Evolutionary conservation across 2,888 invertebrate genomes (phyloP).

Genomic region (Netelia virgata): DNA sequence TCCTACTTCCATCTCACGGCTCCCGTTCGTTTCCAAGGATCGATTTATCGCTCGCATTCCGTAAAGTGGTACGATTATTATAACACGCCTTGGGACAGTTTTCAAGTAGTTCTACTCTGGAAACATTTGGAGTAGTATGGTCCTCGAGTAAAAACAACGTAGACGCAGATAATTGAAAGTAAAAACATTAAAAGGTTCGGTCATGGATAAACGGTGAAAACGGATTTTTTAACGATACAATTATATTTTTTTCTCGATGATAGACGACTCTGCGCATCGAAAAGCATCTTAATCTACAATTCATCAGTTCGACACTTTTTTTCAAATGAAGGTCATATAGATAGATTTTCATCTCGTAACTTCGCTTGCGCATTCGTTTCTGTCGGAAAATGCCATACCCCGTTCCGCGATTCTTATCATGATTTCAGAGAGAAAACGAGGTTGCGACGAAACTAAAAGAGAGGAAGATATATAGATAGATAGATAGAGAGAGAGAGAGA

Average conservation of each 20-base stretch:
- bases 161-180: not conserved
- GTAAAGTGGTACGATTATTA: not conserved
- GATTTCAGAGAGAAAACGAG: constrained; percentile 37
- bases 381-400: constrained; percentile 7
- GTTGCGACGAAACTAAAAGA: constrained; percentile 42
- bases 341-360: constrained; percentile 21
- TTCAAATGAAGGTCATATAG: not conserved
- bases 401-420: constrained; percentile 21
- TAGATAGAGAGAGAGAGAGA: constrained; percentile 27
- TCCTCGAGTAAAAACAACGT: not conserved
- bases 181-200: not conserved
- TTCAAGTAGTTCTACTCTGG: not conserved
- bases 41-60: not conserved
- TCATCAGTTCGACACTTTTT: not conserved
- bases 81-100: not conserved
- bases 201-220: no score
- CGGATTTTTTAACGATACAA: no score
- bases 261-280: not conserved
- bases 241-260: no score
- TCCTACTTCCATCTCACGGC: not conserved
- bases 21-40: not conserved
- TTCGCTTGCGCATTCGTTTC: not conserved
- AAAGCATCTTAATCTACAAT: not conserved
- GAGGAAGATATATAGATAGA: no score
- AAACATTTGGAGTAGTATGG: not conserved